phyloP scores from a whole-genome alignment of 37 sponge, comb jelly and placozoan genomes.

The Aplysina aerophoba region DNA sequence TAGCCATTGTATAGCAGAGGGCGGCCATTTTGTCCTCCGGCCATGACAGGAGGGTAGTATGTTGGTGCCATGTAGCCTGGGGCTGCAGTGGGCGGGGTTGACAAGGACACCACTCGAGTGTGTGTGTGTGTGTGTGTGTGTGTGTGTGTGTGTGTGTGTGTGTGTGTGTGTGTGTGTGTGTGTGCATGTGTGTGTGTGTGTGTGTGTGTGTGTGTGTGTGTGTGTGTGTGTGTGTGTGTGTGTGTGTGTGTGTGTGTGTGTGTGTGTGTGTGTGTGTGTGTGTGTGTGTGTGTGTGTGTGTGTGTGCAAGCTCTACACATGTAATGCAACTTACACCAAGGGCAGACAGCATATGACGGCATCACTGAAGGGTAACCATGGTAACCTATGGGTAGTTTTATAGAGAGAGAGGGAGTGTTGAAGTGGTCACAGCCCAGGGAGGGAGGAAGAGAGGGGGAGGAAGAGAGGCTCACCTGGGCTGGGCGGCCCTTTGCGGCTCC shows the following conservation, averaged over 20 bases:
- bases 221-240: too few species aligned
- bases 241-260: neutral
- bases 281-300: too few species aligned
- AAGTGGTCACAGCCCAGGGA: too few species aligned
- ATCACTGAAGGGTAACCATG: constrained; percentile 29
- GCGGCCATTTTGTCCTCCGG: neutral
- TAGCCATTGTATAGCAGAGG: neutral
- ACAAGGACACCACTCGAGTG: neutral
- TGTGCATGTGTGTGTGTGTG: too few species aligned
- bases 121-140: too few species aligned
- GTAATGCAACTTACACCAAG: constrained; percentile 12
- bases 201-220: too few species aligned
- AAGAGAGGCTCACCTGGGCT: constrained; percentile 14
- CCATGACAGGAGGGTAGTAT: constrained; percentile 18
- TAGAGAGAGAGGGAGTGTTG: too few species aligned
- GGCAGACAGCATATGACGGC: constrained; percentile 25
- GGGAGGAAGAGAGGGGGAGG: too few species aligned
- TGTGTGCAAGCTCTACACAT: neutral
- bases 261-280: neutral
- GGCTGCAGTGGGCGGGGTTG: neutral
- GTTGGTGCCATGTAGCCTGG: neutral
- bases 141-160: too few species aligned
- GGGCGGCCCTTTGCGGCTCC: neutral
- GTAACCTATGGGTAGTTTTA: constrained; percentile 4
- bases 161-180: too few species aligned